Conservation (phyloP, 2,113 vertebrate genomes). For the Macaca fascicularis region DNA sequence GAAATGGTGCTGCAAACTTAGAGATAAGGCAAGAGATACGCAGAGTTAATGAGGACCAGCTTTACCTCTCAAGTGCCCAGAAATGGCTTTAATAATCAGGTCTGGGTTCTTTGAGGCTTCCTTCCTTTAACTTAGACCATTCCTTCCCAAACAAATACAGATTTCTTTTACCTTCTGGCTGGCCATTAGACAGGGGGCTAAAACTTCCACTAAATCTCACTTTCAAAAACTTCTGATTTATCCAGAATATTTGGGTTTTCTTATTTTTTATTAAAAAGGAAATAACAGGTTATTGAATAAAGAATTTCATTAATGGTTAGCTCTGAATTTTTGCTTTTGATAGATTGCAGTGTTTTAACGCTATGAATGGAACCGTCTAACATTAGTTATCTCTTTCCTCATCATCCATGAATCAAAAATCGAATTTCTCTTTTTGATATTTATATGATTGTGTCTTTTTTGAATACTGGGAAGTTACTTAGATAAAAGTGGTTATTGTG, state of each 20-base stretch:
- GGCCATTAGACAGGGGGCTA: background rate
- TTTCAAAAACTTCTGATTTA: background rate
- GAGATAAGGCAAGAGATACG: constrained; percentile 57
- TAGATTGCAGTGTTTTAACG: background rate
- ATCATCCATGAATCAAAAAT: background rate
- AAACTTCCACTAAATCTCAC: background rate
- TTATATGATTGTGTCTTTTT: background rate
- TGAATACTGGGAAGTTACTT: background rate
- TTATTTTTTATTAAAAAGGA: background rate
- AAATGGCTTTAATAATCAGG: constrained; percentile 44
- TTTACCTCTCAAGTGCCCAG: constrained; percentile 48
- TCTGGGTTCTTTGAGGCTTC: constrained; percentile 46
- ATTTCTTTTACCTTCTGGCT: constrained; percentile 1
- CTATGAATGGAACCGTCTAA: background rate
- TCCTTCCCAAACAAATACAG: background rate
- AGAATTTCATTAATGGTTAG: background rate
- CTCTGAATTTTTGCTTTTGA: constrained; percentile 3
- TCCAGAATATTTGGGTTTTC: background rate
- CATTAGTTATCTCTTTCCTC: background rate
- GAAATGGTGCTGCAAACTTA: constrained; percentile 46
- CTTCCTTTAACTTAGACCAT: constrained; percentile 24
- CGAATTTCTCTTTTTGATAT: background rate
- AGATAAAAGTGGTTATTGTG: background rate
- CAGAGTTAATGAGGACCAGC: constrained; percentile 68
- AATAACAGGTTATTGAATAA: constrained; percentile 4